Evolutionary conservation across 2,888 invertebrate genomes (phyloP).

Genomic region (Patella caerulea): DNA sequence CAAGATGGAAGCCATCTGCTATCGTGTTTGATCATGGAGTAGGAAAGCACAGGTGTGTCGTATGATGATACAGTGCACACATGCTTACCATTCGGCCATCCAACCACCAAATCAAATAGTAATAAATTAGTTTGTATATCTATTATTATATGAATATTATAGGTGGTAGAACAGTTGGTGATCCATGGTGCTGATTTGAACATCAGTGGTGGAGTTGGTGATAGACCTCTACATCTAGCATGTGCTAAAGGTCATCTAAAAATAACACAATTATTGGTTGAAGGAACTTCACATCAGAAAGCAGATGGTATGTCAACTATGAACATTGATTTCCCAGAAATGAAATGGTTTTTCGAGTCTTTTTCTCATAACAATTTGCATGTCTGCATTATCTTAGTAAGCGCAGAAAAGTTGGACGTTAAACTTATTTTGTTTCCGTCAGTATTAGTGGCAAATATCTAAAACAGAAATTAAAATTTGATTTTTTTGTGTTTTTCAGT

Average conservation of each 20-base stretch:
- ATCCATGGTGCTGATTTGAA: conserved; percentile 70
- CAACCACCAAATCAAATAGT: neutral
- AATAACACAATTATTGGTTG: conserved; percentile 70
- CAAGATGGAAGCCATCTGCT: no score
- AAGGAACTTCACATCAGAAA: conserved; percentile 64
- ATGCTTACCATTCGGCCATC: no score
- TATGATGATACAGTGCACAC: no score
- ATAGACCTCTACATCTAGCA: conserved; percentile 72
- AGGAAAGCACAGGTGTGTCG: no score
- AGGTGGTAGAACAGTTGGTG: conserved; percentile 70
- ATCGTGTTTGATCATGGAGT: no score
- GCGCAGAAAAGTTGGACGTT: no score
- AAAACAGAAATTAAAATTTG: neutral
- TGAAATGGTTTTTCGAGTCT: no score
- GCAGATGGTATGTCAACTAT: conserved; percentile 64
- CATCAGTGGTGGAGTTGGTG: conserved; percentile 71
- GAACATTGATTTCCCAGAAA: no score
- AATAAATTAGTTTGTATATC: neutral
- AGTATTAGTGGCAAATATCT: neutral
- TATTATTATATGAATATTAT: conserved; percentile 16
- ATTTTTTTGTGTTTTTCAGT: conserved; percentile 56
- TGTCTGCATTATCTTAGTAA: no score
- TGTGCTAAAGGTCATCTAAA: conserved; percentile 69
- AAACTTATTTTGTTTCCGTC: no score
- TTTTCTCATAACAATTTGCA: no score